Base-by-base conservation (phyloP, 2,888 invertebrate genomes). In the Camponotus fellah region DNA sequence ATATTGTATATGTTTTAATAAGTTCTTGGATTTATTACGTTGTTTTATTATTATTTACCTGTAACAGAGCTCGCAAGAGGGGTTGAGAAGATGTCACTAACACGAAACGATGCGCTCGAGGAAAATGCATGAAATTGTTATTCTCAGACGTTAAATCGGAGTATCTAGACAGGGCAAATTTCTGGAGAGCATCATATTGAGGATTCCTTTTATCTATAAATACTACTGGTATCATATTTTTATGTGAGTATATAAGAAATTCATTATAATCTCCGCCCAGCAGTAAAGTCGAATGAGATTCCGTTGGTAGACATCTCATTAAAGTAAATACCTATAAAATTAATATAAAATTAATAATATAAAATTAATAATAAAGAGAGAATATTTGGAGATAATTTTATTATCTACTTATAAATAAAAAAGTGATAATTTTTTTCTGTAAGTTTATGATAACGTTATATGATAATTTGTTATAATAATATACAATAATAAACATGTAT, bases 231-330 rank as follows among this genome's bases (percentile, higher is more conserved):
- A 76, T 0, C 1, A n/a, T n/a, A 1, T 21, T 5, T 10, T 86
- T 32, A 10, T 49, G 62, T 0, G 65, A 8, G 34, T 10, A 62
- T n/a, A 26, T 21, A 0, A 89, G 58, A n/a, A 89, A 83, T 0
- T 87, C 84, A 0, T 76, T 71, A 53, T 82, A 89, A 0, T 87
- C 83, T 0, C 89, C 89, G 10, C 88, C 89, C 2, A 89, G n/a
- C 0, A 89, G 46, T 8, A 82, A 62, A 34, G 60, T 66, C 37
- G 2, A 26, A 26, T 26, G 26, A 2, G 49, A 2, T 0, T 71
- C 60, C 2, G 10, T 4, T 43, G 71, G 79, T 21, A 8, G 79
- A 49, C 79, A 80, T 1, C 2, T 9, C 5, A 3, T 0, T 12
- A 80, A 9, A 60, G 62, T 62, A 8, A 0, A 3, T 12, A 49